Evolutionary conservation across 2,888 invertebrate species (phyloP).

Genomic region (Embidobia sp.): DNA sequence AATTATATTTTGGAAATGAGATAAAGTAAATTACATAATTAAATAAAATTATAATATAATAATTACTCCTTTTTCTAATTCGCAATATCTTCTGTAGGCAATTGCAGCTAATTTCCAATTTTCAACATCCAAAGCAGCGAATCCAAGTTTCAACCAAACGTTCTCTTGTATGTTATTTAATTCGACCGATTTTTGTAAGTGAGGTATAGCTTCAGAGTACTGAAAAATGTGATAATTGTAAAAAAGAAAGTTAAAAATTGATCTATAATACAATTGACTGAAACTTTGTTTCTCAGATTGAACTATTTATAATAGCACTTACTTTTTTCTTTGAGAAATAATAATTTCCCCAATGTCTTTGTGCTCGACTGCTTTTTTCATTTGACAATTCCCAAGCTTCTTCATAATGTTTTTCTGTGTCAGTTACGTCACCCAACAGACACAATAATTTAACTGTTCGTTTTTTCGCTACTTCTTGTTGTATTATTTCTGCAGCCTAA

Average conservation of each 20-base stretch:
- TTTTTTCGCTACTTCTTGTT: slow-evolving; percentile 88
- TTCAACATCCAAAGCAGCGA: slow-evolving; percentile 89
- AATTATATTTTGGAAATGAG: too few species aligned
- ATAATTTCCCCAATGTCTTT: slow-evolving; percentile 93
- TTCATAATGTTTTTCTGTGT: slow-evolving; percentile 90
- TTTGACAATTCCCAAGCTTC: slow-evolving; percentile 96
- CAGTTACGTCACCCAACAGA: slow-evolving; percentile 93
- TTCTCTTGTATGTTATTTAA: slow-evolving; percentile 93
- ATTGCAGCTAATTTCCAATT: slow-evolving; percentile 92
- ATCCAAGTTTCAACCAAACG: slow-evolving; percentile 94
- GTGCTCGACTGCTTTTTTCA: slow-evolving; percentile 90
- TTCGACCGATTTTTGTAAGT: slow-evolving; percentile 90
- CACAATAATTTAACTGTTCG: slow-evolving; percentile 94
- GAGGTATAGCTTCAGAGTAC: slow-evolving; percentile 90
- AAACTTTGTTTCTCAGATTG: too few species aligned
- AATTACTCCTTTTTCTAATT: slow-evolving; percentile 87
- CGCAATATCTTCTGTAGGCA: slow-evolving; percentile 93
- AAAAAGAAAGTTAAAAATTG: slow-evolving; percentile 20
- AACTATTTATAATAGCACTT: too few species aligned
- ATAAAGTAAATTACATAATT: too few species aligned
- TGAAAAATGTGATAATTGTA: too few species aligned
- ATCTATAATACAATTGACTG: too few species aligned
- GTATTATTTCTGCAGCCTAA: slow-evolving; percentile 94
- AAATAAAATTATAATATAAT: too few species aligned
- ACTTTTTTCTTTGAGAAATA: slow-evolving; percentile 87